Base-by-base conservation (phyloP, 2,113 vertebrate species). In the Hippolais icterina region DNA sequence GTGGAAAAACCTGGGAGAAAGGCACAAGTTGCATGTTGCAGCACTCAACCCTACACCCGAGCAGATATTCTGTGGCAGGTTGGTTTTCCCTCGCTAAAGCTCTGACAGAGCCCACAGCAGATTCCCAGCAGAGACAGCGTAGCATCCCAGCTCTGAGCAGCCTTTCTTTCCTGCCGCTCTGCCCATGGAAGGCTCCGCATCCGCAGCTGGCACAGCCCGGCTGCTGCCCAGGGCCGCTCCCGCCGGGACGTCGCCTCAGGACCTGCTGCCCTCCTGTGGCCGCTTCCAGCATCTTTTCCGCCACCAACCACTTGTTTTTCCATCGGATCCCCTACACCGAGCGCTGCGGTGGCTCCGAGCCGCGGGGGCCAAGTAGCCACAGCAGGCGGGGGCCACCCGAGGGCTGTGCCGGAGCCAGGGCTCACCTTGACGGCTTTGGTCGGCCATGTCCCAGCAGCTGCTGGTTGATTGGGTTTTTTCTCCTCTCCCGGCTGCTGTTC, bases 291-390 rank as follows among this genome's bases (percentile, higher is more conserved):
- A 46, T 2, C 59, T 19, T 44, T 27, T 10, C 59, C 21, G 0
- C 25, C 79, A 11, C 2, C 23, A 12, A 10, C 9, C 50, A 0
- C 35, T 27, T 2, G 24, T 7, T 71, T 70, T 78, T 3, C 39
- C 42, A 3, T 7, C 15, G 2, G 6, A 3, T 8, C 33, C 39
- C 8, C 24, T 0, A 29, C 2, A 33, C 22, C 1, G 2, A 37
- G 59, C 37, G n/a, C 68, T 3, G 5, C 21, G 9, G 29, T 6
- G 66, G 37, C 70, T 42, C 49, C 33, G 11, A 28, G 23, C 44
- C 46, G 14, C 50, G 2, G 42, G 10, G 28, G 35, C 16, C 54
- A 4, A 12, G 12, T 1, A 17, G 53, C 20, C 44, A 7, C 23
- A 11, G 16, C 25, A 11, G 39, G 33, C 14, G 2, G 8, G 3